Base-by-base conservation (phyloP, 2,797 vertebrate genomes). In the Austrolebias charrua region DNA sequence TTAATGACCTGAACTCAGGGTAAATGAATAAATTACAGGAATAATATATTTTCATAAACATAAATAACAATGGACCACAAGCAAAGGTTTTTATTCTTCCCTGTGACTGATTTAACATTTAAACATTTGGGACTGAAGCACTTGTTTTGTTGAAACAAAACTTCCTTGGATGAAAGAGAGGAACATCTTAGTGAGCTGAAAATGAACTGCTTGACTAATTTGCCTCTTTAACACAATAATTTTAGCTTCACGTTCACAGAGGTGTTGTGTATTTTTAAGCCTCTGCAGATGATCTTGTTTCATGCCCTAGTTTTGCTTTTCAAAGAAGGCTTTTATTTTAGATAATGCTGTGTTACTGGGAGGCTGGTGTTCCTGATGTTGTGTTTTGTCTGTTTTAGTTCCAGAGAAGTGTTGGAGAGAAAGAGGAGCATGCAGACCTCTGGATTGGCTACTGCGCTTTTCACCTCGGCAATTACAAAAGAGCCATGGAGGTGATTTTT, bases 401-500 rank as follows among this genome's bases (percentile, higher is more conserved):
- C 86, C 95, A 98, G 77, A 93, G 92, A 66, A 94, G 94, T 35
- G 91, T 92, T 55, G 95, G 95, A 0, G 94, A 95, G 72, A 89
- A 93, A 76, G 92, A 95, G 73, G 91, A 96, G 29, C 90, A 96
- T 76, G 70, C 92, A 2, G 93, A 93, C 71, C 92, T 96, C 54
- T 99, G 96, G 96, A 94, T 96, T 4, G 94, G 95, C 49, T 99
- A 96, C 84, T 96, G 94, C 29, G 94, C 96, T 12, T 99, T 99
- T 86, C 98, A 99, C 73, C 71, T 98, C 78, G 95, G 96, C 28
- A 96, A 99, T 89, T 95, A 97, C 83, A 96, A 93, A 86, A 94
- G 94, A 92, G 93, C 94, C 11, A 91, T 99, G 90, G 94, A 98
- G 96, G 98, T 98, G 78, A 53, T 69, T 73, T 56, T 42, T 52